Conservation (phyloP, 2,888 invertebrate species). For the Schizotus pectinicornis region DNA sequence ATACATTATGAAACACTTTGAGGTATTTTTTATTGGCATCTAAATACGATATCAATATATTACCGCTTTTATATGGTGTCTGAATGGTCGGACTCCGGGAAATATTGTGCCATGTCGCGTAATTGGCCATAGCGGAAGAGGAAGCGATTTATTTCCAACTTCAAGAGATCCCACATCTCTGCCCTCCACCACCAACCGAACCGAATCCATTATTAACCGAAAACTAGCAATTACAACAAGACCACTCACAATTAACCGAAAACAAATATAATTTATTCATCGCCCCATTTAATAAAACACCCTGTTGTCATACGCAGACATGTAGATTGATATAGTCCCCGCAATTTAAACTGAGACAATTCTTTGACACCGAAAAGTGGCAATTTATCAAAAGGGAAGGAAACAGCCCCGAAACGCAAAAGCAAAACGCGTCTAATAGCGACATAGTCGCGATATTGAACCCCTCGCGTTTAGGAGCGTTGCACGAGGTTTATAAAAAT, state of each 20-base stretch:
- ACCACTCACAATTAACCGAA: background rate
- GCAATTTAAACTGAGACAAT: conserved; percentile 48
- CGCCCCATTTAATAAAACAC: conserved; percentile 20
- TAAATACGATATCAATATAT: conserved; percentile 59
- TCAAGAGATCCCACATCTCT: background rate
- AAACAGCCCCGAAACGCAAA: conserved; percentile 13
- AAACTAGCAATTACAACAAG: too few species aligned
- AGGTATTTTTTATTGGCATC: conserved; percentile 59
- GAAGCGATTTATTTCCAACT: conserved; percentile 6
- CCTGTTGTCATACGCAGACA: conserved; percentile 30
- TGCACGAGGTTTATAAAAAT: conserved; percentile 54
- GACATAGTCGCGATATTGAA: background rate
- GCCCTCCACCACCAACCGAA: too few species aligned
- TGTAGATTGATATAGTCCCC: conserved; percentile 42
- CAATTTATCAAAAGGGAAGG: conserved; percentile 45
- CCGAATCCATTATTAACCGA: too few species aligned
- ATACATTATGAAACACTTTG: conserved; percentile 59
- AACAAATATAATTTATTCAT: conserved; percentile 21
- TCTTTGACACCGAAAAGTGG: conserved; percentile 52
- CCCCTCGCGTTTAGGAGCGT: conserved; percentile 19
- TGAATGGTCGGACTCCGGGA: conserved; percentile 34
- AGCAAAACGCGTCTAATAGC: conserved; percentile 19
- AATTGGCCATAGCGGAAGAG: conserved; percentile 19
- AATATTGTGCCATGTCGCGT: conserved; percentile 38
- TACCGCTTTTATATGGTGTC: conserved; percentile 44